Evolutionary conservation across 2,797 vertebrate species (phyloP), one percentile per base, ranked within the genome.

Genomic region (Hapalemur alaotrensis): DNA sequence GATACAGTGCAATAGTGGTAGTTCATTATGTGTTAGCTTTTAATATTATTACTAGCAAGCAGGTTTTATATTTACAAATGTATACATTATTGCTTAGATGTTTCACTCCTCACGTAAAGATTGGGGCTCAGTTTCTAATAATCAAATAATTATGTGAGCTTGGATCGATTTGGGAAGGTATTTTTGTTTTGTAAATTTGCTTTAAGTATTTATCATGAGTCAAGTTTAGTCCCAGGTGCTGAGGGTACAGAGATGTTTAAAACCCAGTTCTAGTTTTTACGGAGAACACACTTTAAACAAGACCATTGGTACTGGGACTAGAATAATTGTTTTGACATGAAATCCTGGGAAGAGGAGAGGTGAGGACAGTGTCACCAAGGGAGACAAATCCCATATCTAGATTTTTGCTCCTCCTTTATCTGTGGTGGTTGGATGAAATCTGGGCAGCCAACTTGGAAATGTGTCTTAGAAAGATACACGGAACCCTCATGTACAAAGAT

Each of bases 21-120:
- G 22, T 22, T 95, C 4, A 15, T 69, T 75, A 28, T 28, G 0
- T n/a, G 8, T 86, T 67, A 48, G 2, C 2, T 88, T 81, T 94
- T 32, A 67, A 5, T 43, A n/a, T 41, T 83, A 41, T 48, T 84
- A 65, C 7, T 52, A 4, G 7, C 4, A 23, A 82, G 18, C 1
- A 67, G 18, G 35, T 4, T 90, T 83, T 73, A 54, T 63, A 83
- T 52, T 80, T 76, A 70, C 1, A 85, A 43, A 94, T 73, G n/a
- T 57, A 0, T 46, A 2, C 11, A 32, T 70, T 79, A n/a, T 88
- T 83, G 17, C 13, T 93, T 80, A 84, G 38, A 61, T 69, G 14
- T 87, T 79, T 87, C 18, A 17, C 7, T 89, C 76, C 38, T 28
- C 18, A 43, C 41, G 38, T 57, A 70, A 73, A 86, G 35, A 65